phyloP scores from a whole-genome alignment of 2,888 invertebrate genomes.

The Physocephala rufipes region DNA sequence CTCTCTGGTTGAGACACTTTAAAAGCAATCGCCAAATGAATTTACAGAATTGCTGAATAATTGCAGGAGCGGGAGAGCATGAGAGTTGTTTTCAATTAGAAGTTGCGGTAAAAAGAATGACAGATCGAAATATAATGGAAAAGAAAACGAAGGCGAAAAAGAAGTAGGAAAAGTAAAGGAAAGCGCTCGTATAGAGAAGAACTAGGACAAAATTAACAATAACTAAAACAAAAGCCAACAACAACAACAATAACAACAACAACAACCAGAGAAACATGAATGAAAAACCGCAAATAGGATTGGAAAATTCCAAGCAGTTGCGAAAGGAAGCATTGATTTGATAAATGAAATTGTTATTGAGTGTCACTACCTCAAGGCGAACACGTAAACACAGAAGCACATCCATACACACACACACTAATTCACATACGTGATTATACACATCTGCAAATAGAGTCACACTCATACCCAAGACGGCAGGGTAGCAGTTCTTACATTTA shows the following conservation, averaged over 20 bases:
- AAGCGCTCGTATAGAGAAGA: not conserved
- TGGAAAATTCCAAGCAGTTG: not conserved
- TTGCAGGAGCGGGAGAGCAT: no score
- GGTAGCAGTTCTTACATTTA: no score
- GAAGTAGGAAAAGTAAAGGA: no score
- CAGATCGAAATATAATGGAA: no score
- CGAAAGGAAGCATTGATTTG: conserved; percentile 21
- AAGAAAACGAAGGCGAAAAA: no score
- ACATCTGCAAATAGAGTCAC: not conserved
- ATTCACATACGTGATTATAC: not conserved
- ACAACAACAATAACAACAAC: not conserved
- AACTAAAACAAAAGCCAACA: not conserved
- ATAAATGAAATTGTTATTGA: conserved; percentile 28
- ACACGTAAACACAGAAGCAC: not conserved
- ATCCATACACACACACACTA: not conserved
- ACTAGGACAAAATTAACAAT: not conserved
- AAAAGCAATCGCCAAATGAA: no score
- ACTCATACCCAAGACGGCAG: not conserved
- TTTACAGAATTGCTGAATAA: no score
- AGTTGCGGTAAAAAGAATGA: no score
- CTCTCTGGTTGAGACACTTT: no score
- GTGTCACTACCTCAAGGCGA: not conserved
- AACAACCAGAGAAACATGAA: not conserved
- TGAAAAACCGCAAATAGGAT: not conserved
- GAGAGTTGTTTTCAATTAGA: no score